Conservation (phyloP, 35 echinoderm and acorn worm species). For the Apostichopus californicus region DNA sequence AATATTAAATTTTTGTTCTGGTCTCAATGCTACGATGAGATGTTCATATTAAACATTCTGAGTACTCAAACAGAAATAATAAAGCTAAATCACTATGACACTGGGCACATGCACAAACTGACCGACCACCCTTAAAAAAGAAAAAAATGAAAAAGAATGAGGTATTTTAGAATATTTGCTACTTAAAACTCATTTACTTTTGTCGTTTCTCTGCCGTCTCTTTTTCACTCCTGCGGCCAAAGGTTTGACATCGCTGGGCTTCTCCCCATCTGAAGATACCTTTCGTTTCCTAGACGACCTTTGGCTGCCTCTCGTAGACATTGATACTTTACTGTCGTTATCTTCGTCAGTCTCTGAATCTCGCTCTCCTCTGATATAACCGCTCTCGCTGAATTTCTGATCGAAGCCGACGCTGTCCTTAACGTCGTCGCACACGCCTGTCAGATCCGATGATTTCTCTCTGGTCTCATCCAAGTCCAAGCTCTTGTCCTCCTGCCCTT, state of each 20-base stretch:
- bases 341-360: neutral
- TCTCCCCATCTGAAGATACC: neutral
- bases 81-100: neutral
- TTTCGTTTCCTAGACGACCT: conserved; percentile 6
- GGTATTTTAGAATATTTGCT: neutral
- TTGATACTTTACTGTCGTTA: neutral
- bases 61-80: too few relatives aligned
- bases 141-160: neutral
- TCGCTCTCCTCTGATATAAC: neutral
- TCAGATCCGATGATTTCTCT: neutral
- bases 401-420: neutral
- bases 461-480: neutral
- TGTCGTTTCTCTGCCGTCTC: conserved; percentile 15
- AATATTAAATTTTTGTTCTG: too few relatives aligned
- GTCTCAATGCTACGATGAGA: too few relatives aligned
- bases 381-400: neutral
- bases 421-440: neutral
- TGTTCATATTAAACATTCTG: too few relatives aligned
- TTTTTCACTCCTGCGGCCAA: neutral
- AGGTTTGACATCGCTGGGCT: neutral
- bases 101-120: conserved; percentile 2
- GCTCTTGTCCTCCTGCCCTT: conserved; percentile 16
- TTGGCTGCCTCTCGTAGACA: neutral
- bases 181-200: neutral
- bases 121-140: neutral